Evolutionary conservation across 2,888 invertebrate species (phyloP).

Genomic region (Perizoma affinitatum): DNA sequence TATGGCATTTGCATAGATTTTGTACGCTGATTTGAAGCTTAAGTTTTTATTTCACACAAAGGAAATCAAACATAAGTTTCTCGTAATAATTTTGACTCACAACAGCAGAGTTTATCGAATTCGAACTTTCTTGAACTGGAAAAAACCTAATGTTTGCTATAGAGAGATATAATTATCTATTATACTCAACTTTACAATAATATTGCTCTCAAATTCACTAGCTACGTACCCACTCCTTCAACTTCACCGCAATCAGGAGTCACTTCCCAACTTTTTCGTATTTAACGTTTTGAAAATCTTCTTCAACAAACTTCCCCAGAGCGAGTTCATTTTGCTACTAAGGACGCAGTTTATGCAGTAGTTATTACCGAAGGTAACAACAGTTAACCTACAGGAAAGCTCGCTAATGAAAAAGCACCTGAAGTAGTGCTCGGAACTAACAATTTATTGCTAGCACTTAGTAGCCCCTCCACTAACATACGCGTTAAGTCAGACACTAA

Average conservation of each 20-base stretch:
- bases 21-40: constrained; percentile 17
- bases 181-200: constrained; percentile 12
- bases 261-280: constrained; percentile 26
- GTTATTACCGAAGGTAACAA: constrained; percentile 28
- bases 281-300: constrained; percentile 29
- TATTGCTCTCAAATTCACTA: constrained; percentile 15
- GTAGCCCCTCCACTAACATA: constrained; percentile 59
- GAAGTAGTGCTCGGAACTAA: constrained; percentile 60
- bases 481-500: constrained; percentile 49
- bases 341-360: constrained; percentile 16
- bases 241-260: constrained; percentile 24
- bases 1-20: constrained; percentile 28
- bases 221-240: constrained; percentile 1
- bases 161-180: not conserved
- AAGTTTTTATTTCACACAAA: not conserved
- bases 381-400: constrained; percentile 53
- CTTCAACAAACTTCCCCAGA: constrained; percentile 23
- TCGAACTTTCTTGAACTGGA: not conserved
- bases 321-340: constrained; percentile 18
- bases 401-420: constrained; percentile 71
- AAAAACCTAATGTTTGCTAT: not conserved
- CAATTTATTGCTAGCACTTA: constrained; percentile 77
- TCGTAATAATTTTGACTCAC: too few species aligned
- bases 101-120: not conserved
- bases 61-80: too few species aligned